These are phyloP conservation scores for Thaleichthys pacificus DNA, from an alignment of 2,797 vertebrate species.

Conservation along the genomic window DNA sequence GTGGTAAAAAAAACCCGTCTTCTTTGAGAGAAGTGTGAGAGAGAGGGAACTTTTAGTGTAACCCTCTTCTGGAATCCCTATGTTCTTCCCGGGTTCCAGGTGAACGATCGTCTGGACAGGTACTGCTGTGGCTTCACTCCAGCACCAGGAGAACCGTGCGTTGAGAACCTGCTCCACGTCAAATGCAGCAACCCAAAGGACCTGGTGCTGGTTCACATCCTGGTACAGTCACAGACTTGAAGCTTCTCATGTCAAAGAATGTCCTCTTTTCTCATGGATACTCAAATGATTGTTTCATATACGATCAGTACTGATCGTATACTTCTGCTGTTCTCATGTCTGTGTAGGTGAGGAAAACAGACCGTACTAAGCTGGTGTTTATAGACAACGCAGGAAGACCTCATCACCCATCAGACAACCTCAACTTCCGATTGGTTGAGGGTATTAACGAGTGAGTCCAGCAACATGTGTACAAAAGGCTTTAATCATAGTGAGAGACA, in stretches of 20 bases:
- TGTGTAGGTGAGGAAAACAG: slow-evolving; percentile 71
- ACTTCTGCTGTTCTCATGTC: neutral
- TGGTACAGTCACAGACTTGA: slow-evolving; percentile 72
- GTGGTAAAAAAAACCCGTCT: too few relatives aligned
- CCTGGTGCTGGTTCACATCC: slow-evolving; percentile 88
- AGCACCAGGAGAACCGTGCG: slow-evolving; percentile 81
- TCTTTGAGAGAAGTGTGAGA: too few relatives aligned
- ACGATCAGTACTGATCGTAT: neutral
- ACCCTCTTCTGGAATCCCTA: slow-evolving; percentile 1
- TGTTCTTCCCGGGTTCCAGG: slow-evolving; percentile 65
- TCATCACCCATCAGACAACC: slow-evolving; percentile 78
- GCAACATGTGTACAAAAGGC: neutral
- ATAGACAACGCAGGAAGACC: slow-evolving; percentile 89
- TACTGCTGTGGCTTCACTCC: slow-evolving; percentile 93
- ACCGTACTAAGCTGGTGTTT: slow-evolving; percentile 85
- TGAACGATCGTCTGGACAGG: slow-evolving; percentile 92
- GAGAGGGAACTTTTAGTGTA: too few relatives aligned
- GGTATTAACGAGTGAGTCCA: slow-evolving; percentile 84
- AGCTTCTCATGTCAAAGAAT: neutral
- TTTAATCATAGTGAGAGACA: neutral
- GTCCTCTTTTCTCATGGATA: neutral
- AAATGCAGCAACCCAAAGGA: slow-evolving; percentile 82
- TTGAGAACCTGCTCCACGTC: slow-evolving; percentile 84
- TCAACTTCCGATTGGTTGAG: slow-evolving; percentile 89
- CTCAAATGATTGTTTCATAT: neutral